These are phyloP conservation scores for Ametastegia equiseti DNA, from an alignment of 2,888 invertebrate genomes.

Conservation along the genomic window DNA sequence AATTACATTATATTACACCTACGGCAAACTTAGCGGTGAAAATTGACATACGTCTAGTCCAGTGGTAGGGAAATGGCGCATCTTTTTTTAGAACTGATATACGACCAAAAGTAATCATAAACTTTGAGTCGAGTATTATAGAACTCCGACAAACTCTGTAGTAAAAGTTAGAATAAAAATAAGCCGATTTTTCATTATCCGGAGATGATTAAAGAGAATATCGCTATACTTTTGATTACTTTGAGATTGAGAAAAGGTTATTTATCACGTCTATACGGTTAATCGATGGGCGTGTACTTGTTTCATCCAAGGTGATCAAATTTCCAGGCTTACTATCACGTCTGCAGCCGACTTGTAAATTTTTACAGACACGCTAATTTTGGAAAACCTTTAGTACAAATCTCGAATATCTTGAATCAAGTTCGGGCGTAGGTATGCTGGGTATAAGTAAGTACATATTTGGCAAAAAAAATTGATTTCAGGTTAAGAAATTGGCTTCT, in stretches of 20 bases:
- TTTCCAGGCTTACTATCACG: background rate
- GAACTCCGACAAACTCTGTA: background rate
- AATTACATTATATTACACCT: background rate
- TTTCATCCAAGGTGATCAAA: background rate
- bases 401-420: background rate
- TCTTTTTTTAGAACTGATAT: slow-evolving; percentile 8
- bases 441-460: too few relatives aligned
- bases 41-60: background rate
- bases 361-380: background rate
- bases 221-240: background rate
- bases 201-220: background rate
- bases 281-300: too few relatives aligned
- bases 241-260: background rate
- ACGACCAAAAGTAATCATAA: slow-evolving; percentile 14
- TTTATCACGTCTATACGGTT: background rate
- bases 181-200: background rate
- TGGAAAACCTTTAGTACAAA: background rate
- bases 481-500: background rate
- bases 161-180: background rate
- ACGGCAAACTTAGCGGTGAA: background rate
- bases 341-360: too few relatives aligned
- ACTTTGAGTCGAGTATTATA: background rate
- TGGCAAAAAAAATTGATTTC: background rate
- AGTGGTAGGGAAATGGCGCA: background rate
- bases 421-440: background rate